Base-by-base conservation (phyloP, 1,140 invertebrate genomes). In the Danaus melanippus region DNA sequence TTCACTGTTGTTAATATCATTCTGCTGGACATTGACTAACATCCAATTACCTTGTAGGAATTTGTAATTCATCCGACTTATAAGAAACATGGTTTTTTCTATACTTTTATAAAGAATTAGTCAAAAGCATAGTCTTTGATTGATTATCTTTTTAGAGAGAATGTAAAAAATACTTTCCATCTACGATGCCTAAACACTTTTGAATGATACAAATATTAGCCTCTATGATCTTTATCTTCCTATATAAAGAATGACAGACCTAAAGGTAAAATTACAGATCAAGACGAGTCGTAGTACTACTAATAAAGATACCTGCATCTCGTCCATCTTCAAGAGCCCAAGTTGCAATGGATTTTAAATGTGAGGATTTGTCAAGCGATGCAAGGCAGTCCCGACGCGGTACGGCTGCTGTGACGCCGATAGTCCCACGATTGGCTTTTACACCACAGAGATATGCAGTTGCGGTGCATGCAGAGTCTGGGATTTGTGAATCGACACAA, bases 391-490 rank as follows among this genome's bases (percentile, higher is more conserved):
- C 89, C 10, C 85, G 74, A 10, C 87, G 75, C 10, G 85, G 87
- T 1, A 93, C 92, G 5, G 87, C 82, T 0, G 89, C 91, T 53
- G 90, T 91, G 8, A 96, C 88, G 0, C 95, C 95, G 2, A 96
- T 71, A 0, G 91, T 93, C 42, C 90, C 92, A n/a, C 88, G 88
- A 73, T 96, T 95, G 1, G 90, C 90, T 77, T 97, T 97, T 0
- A 95, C 91, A 1, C 96, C 96, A 12, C 90, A 88, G 15, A 97
- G 79, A 62, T 94, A 94, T 0, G 95, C 95, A 0, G 95, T 97
- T 7, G 89, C 79, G 0, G 93, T 92, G 54, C 92, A 94, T 0
- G 95, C 94, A 0, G 93, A 95, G 75, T 96, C 94, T 0, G 94
- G 88, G 8, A 92, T 89, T 88, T 95, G 93, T 2, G 87, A 88